These are phyloP conservation scores for Pteronura brasiliensis DNA, from an alignment of 2,113 vertebrate species.

Conservation along the genomic window DNA sequence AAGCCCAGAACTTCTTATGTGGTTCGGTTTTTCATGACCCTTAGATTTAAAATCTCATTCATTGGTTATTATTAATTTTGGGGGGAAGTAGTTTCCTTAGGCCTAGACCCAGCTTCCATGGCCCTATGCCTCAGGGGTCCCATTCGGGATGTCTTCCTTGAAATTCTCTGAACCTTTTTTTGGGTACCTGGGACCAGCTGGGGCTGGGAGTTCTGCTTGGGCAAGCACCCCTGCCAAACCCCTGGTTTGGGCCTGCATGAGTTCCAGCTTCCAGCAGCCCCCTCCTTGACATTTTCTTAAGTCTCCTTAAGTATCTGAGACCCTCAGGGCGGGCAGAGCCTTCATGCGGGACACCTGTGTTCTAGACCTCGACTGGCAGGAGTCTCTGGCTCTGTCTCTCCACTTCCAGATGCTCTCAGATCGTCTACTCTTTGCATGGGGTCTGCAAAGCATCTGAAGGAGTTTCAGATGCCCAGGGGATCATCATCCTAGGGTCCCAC, in stretches of 20 bases:
- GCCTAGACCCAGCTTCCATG: background rate
- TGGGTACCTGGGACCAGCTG: background rate
- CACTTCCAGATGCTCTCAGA: background rate
- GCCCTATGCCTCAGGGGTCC: background rate
- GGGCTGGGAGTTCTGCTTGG: background rate
- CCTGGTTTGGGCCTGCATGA: background rate
- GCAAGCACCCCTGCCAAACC: accelerated
- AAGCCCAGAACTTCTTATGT: background rate
- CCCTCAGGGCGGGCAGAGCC: background rate
- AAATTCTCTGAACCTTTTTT: background rate
- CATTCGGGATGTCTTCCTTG: background rate
- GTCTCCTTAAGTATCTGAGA: background rate
- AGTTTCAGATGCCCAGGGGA: background rate
- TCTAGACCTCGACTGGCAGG: background rate
- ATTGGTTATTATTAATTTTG: background rate
- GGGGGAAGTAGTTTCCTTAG: background rate
- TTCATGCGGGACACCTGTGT: background rate
- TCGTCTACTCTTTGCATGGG: background rate
- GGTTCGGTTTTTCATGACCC: background rate
- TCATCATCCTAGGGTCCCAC: accelerated
- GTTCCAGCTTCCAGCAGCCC: background rate
- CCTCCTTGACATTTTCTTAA: background rate
- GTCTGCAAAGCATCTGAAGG: background rate
- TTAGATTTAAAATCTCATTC: background rate
- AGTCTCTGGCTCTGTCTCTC: background rate